Conservation (phyloP, 2,888 invertebrate genomes). For the Drosophila rubida region DNA sequence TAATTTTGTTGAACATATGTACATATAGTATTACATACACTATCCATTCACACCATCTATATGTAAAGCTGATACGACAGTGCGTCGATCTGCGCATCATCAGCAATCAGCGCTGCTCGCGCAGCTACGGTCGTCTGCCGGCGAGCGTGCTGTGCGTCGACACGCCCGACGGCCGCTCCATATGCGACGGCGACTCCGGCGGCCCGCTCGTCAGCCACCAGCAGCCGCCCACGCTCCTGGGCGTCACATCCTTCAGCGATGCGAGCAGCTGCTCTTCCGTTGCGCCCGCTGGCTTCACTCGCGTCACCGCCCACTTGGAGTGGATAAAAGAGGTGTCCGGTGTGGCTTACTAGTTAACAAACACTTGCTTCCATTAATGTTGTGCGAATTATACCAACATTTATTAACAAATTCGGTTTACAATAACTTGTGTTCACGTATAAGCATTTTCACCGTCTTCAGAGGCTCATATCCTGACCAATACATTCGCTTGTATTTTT, state of each 20-base stretch:
- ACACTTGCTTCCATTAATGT: too few species aligned
- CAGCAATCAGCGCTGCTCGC: constrained; percentile 80
- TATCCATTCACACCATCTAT: too few species aligned
- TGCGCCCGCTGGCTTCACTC: constrained; percentile 60
- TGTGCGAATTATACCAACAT: too few species aligned
- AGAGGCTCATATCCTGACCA: too few species aligned
- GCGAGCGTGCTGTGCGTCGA: constrained; percentile 45
- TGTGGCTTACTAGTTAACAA: constrained; percentile 51
- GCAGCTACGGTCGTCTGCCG: constrained; percentile 79
- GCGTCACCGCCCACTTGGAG: constrained; percentile 52
- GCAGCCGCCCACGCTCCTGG: constrained; percentile 28
- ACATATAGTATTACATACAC: too few species aligned
- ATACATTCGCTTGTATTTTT: too few species aligned
- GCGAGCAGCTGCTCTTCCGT: constrained; percentile 47
- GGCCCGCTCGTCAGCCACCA: constrained; percentile 53
- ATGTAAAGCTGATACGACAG: too few species aligned
- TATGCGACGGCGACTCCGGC: constrained; percentile 64
- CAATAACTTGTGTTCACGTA: too few species aligned
- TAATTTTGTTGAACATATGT: too few species aligned
- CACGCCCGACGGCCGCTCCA: constrained; percentile 43
- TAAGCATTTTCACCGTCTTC: too few species aligned
- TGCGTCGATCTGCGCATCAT: constrained; percentile 63
- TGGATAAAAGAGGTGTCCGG: constrained; percentile 60
- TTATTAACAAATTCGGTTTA: too few species aligned
- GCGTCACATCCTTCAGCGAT: constrained; percentile 59